Percentiles rank a stretch among this genome's conserved stretches.
Evolutionary conservation across 2,888 invertebrate genomes (phyloP).

Genomic region (Baccha elongata): DNA sequence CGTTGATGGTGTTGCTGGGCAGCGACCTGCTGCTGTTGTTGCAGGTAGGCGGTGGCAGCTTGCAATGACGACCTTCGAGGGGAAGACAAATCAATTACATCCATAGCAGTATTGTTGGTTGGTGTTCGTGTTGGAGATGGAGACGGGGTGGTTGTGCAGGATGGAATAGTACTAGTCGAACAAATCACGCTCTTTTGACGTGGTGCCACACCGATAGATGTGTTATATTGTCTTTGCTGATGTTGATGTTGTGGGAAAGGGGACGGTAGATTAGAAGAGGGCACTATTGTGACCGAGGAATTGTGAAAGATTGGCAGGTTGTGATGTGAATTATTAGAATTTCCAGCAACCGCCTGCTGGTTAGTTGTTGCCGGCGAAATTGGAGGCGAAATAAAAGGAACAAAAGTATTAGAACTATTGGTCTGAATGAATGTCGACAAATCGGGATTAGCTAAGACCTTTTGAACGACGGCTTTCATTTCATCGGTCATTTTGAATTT

Average conservation of each 20-base stretch:
- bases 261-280: conserved; percentile 77
- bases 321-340: too few relatives aligned
- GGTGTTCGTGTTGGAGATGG: conserved; percentile 76
- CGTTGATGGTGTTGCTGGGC: conserved; percentile 78
- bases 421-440: conserved; percentile 81
- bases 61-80: conserved; percentile 82
- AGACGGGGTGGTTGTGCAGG: conserved; percentile 75
- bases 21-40: conserved; percentile 76
- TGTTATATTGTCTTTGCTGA: conserved; percentile 53
- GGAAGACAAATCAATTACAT: conserved; percentile 84
- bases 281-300: conserved; percentile 78
- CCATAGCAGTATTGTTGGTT: conserved; percentile 77
- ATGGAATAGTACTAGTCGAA: conserved; percentile 78
- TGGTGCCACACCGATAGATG: conserved; percentile 58
- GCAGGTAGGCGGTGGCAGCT: conserved; percentile 75
- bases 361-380: conserved; percentile 79
- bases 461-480: conserved; percentile 81
- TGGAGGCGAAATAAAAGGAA: conserved; percentile 80
- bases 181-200: conserved; percentile 81
- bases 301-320: conserved; percentile 64
- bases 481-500: conserved; percentile 81
- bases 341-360: conserved; percentile 32
- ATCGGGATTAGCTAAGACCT: conserved; percentile 81
- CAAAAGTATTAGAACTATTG: conserved; percentile 78
- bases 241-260: conserved; percentile 43